Percentiles rank a stretch among this genome's conserved stretches.
Evolutionary conservation across 92 coral and sea anemone genomes (phyloP).

Genomic region (Phenganax marumi): DNA sequence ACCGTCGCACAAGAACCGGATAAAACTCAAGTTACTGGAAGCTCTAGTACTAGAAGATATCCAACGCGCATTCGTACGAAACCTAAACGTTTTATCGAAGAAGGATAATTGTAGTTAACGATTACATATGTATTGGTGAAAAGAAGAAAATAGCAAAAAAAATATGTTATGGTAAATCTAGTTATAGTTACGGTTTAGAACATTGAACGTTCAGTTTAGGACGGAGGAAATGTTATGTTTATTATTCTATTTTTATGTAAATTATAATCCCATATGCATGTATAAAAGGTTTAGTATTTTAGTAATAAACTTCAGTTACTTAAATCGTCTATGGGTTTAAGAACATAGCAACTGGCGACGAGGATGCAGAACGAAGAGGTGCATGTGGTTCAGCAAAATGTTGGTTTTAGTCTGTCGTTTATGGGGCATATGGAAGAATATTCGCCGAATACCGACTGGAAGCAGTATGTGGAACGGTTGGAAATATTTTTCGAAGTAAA

Average conservation of each 20-base stretch:
- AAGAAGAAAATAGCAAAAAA: background rate
- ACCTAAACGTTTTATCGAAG: conserved; percentile 32
- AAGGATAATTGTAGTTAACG: background rate
- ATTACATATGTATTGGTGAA: too few species aligned
- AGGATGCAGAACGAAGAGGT: background rate
- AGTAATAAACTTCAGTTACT: too few species aligned
- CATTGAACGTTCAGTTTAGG: background rate
- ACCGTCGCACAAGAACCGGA: background rate
- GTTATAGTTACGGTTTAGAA: background rate
- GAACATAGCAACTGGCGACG: background rate
- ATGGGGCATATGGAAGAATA: too few species aligned
- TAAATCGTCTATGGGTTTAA: too few species aligned
- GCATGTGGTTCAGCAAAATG: conserved; percentile 21
- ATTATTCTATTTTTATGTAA: background rate
- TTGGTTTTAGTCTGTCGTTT: too few species aligned
- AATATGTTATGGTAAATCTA: background rate
- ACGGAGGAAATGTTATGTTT: conserved; percentile 35
- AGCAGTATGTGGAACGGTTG: conserved; percentile 58
- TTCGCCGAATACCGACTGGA: conserved; percentile 50
- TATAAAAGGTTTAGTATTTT: too few species aligned
- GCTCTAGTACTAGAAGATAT: conserved; percentile 20
- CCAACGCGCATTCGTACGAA: conserved; percentile 28
- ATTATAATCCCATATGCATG: too few species aligned
- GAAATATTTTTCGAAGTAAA: conserved; percentile 58
- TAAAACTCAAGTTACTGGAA: background rate